phyloP scores from a whole-genome alignment of 2,888 invertebrate genomes.

The Vesta saturnalis region DNA sequence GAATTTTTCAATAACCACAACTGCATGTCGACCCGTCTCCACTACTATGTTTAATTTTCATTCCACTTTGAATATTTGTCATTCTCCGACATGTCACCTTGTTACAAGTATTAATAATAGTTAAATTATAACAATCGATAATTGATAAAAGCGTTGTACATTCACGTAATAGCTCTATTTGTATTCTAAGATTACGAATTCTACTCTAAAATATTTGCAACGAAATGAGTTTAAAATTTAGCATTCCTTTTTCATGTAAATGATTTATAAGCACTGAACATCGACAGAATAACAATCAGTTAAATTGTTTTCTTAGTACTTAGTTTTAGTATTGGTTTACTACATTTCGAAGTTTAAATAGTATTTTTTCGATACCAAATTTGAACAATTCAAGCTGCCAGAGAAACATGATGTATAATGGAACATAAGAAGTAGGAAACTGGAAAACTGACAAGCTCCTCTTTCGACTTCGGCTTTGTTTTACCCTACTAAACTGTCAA shows the following conservation, averaged over 20 bases:
- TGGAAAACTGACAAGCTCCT: background rate
- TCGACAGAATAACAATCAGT: background rate
- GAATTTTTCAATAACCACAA: slow-evolving; percentile 28
- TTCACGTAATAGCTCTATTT: background rate
- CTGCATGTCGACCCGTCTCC: slow-evolving; percentile 13
- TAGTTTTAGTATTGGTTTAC: background rate
- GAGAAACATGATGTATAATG: background rate
- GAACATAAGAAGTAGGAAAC: background rate
- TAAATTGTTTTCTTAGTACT: background rate
- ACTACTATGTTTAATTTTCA: slow-evolving; percentile 21
- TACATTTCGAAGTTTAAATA: background rate
- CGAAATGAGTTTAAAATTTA: background rate
- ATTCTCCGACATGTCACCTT: background rate
- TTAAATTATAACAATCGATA: background rate
- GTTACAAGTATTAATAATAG: background rate
- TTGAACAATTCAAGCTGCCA: slow-evolving; percentile 1
- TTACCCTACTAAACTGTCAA: background rate
- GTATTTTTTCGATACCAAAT: background rate
- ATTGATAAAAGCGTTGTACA: background rate
- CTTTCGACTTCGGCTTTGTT: background rate
- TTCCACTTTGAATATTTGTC: slow-evolving; percentile 7
- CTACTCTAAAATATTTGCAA: background rate
- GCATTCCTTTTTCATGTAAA: background rate
- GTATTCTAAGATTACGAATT: background rate
- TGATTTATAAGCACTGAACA: background rate